Evolutionary conservation across 2,113 vertebrate species (phyloP), one percentile per base, ranked within the genome.

Genomic region (Malurus elegans): DNA sequence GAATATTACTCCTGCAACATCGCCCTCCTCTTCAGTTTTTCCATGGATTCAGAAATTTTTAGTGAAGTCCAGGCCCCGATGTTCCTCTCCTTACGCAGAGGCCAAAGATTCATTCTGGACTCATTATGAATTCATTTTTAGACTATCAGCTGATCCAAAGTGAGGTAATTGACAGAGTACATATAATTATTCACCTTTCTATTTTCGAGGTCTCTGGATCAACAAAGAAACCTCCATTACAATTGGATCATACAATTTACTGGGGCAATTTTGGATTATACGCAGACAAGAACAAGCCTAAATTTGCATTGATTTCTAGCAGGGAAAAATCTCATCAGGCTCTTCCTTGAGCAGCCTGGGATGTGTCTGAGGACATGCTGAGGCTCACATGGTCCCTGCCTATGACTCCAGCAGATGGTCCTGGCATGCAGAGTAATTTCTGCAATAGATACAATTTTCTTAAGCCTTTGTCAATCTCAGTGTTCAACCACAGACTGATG

Each of bases 131-230:
- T 94, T 92, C 73, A 78, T 81, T 56, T 64, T 57, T 62, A 78
- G 83, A 42, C 34, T 86, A 47, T 65, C 89, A 93, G 79, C 64
- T 91, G 92, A 95, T 95, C 84, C 32, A 54, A 91, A 92, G 42
- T 54, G 51, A 92, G 73, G 34, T 89, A 96, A 95, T 92, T 92
- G 92, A 89, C 76, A 92, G 76, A 94, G 80, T 89, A 92, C 93
- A 95, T 87, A 94, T 90, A 95, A 96, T 95, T 95, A 96, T 89
- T 92, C 90, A 78, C 51, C 80, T 56, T 96, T 86, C 73, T 94
- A 60, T 96, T 96, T 95, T 87, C 80, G 92, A 74, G 96, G 87
- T 89, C 83, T 78, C 93, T 96, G 56, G 86, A 94, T 96, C 95
- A 92, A 96, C 93, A 96, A 95, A 95, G 80, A 86, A 89, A 81